phyloP scores from a whole-genome alignment of 1,140 invertebrate genomes.

The Drosophila melanica region DNA sequence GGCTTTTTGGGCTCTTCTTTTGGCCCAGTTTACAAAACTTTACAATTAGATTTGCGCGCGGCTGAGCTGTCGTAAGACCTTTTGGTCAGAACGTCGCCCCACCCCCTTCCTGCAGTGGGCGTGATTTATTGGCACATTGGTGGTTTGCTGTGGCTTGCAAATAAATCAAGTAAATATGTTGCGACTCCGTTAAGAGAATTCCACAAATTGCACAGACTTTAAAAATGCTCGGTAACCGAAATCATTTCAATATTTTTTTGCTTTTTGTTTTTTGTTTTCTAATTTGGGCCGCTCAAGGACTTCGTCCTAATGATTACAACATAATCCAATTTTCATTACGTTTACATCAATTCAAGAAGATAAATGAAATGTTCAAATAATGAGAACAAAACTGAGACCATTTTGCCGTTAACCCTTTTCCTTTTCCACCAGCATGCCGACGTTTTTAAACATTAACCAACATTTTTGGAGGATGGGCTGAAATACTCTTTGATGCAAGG shows the following conservation, averaged over 20 bases:
- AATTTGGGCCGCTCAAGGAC: slow-evolving; percentile 24
- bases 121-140: slow-evolving; percentile 71
- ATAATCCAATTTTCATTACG: slow-evolving; percentile 80
- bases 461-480: slow-evolving; percentile 15
- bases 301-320: slow-evolving; percentile 64
- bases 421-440: slow-evolving; percentile 26
- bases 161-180: slow-evolving; percentile 72
- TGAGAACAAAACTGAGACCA: slow-evolving; percentile 50
- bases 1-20: slow-evolving; percentile 47
- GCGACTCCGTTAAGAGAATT: slow-evolving; percentile 32
- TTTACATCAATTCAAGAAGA: slow-evolving; percentile 72
- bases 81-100: slow-evolving; percentile 16
- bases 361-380: slow-evolving; percentile 79
- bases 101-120: slow-evolving; percentile 16
- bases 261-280: slow-evolving; percentile 5
- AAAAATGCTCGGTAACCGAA: slow-evolving; percentile 17
- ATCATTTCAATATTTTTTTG: slow-evolving; percentile 13
- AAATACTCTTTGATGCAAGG: slow-evolving; percentile 14
- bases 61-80: slow-evolving; percentile 33
- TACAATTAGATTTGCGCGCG: slow-evolving; percentile 73
- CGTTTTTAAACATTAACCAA: slow-evolving; percentile 44
- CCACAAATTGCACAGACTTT: slow-evolving; percentile 26
- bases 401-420: slow-evolving; percentile 44
- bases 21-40: slow-evolving; percentile 70
- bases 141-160: slow-evolving; percentile 42